phyloP scores from a whole-genome alignment of 2,113 vertebrate genomes.

The Thamnophis sirtalis region DNA sequence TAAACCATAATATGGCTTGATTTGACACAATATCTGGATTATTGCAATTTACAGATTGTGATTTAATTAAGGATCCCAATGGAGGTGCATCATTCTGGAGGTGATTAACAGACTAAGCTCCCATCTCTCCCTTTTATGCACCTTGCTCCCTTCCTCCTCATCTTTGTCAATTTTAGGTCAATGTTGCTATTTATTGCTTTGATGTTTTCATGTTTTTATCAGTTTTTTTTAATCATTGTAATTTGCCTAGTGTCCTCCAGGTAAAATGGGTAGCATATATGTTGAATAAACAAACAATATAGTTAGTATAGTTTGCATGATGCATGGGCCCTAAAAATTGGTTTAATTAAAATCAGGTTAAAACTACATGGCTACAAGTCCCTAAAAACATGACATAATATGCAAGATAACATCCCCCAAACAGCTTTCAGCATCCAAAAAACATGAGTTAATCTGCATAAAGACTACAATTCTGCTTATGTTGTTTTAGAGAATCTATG shows the following conservation, averaged over 20 bases:
- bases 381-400: background rate
- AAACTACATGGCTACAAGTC: background rate
- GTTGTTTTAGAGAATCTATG: background rate
- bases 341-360: background rate
- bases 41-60: background rate
- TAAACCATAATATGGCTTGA: background rate
- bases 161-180: background rate
- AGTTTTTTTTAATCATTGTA: background rate
- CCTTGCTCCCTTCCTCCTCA: background rate
- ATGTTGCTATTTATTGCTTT: background rate
- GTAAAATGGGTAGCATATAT: background rate
- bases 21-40: background rate
- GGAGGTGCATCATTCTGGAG: background rate
- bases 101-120: background rate
- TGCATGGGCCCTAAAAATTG: background rate
- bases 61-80: background rate
- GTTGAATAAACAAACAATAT: background rate
- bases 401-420: background rate
- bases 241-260: background rate
- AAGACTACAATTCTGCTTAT: background rate
- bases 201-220: background rate
- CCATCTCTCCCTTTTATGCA: background rate
- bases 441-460: background rate
- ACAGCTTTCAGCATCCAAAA: background rate
- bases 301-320: background rate